Percentiles rank a stretch among this genome's conserved stretches.
These are phyloP conservation scores for Metallyticus violacea DNA, from an alignment of 2,888 invertebrate species.

Conservation along the genomic window DNA sequence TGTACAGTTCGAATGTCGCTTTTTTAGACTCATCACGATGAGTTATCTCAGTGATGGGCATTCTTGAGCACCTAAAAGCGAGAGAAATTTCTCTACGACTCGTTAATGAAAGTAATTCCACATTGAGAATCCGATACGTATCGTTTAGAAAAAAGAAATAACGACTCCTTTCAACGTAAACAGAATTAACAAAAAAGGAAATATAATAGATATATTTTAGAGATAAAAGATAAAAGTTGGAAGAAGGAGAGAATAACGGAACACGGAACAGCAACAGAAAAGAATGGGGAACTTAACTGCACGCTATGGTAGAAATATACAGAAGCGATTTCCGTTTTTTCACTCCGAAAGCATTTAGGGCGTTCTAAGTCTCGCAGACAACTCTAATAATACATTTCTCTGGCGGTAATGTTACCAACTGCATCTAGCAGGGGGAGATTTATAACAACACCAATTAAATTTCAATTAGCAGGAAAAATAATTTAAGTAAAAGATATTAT, in stretches of 20 bases:
- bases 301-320: neutral
- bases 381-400: neutral
- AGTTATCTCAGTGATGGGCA: too few relatives aligned
- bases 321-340: neutral
- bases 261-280: neutral
- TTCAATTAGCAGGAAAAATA: slow-evolving; percentile 6
- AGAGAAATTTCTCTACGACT: too few relatives aligned
- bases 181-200: neutral
- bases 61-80: too few relatives aligned
- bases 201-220: neutral
- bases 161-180: neutral
- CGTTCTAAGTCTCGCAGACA: neutral
- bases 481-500: neutral
- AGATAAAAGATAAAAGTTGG: neutral
- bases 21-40: too few relatives aligned
- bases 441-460: slow-evolving; percentile 1
- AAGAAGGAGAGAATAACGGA: neutral
- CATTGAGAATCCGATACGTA: neutral
- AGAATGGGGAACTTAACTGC: neutral
- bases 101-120: neutral
- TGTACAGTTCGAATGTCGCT: too few relatives aligned
- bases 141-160: neutral
- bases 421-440: neutral
- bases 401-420: neutral
- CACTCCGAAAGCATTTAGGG: neutral